phyloP scores from a whole-genome alignment of 2,113 vertebrate genomes.

The Cochlearius cochlearius region DNA sequence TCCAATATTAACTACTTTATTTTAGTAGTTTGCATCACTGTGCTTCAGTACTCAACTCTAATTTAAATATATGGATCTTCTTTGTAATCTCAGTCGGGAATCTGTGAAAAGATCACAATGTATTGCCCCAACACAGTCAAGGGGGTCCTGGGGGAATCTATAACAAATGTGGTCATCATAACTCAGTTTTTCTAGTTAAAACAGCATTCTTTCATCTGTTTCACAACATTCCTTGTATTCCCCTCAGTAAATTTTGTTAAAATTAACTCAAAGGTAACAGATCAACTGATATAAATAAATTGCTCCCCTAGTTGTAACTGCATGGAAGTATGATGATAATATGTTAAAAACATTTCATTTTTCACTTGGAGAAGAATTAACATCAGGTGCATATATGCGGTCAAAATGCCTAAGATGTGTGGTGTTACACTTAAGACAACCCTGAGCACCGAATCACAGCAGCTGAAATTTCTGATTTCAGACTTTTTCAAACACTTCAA shows the following conservation, averaged over 20 bases:
- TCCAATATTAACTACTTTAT: neutral
- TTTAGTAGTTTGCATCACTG: neutral
- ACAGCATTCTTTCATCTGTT: neutral
- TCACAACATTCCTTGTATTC: neutral
- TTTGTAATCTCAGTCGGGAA: neutral
- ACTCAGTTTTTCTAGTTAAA: neutral
- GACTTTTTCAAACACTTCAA: neutral
- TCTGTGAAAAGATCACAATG: neutral
- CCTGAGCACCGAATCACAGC: neutral
- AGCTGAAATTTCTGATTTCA: neutral
- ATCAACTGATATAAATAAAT: neutral
- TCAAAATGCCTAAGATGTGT: neutral
- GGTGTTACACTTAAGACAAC: neutral
- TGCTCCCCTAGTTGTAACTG: neutral
- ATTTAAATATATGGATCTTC: neutral
- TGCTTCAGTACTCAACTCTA: neutral
- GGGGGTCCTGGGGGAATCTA: fast-evolving
- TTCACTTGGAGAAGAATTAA: neutral
- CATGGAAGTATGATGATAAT: neutral
- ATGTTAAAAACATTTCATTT: neutral
- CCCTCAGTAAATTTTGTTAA: neutral
- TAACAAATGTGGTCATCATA: neutral
- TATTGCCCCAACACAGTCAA: neutral
- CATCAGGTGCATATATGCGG: too few relatives aligned
- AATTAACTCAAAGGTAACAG: neutral